Percentiles rank a stretch among this genome's conserved stretches.
phyloP scores from a whole-genome alignment of 2,113 vertebrate species.

The Scatophagus argus region DNA sequence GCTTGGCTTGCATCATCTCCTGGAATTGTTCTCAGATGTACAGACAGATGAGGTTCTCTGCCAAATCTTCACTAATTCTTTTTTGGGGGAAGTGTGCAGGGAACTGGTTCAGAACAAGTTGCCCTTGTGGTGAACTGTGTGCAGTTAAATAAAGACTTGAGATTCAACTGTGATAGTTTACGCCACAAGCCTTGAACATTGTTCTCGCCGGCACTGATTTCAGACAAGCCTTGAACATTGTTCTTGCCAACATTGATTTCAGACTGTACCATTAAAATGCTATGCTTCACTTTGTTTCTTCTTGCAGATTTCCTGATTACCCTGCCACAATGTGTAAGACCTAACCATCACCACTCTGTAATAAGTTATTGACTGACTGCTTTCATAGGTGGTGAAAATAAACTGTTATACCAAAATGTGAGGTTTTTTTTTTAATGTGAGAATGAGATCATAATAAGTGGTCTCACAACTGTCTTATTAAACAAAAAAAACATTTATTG shows the following conservation, averaged over 20 bases:
- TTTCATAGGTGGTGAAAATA: slow-evolving; percentile 90
- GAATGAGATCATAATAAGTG: not conserved
- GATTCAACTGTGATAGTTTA: slow-evolving; percentile 54
- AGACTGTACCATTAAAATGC: slow-evolving; percentile 25
- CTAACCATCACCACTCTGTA: slow-evolving; percentile 77
- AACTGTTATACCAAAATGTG: slow-evolving; percentile 85
- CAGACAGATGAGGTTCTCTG: slow-evolving; percentile 62
- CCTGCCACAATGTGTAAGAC: slow-evolving; percentile 84
- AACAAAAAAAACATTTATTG: slow-evolving; percentile 69
- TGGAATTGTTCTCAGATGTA: slow-evolving; percentile 63
- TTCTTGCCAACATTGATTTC: slow-evolving; percentile 29
- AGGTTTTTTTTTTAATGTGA: slow-evolving; percentile 65
- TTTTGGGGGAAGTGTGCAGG: slow-evolving; percentile 45
- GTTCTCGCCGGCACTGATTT: slow-evolving; percentile 27
- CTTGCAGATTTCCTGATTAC: slow-evolving; percentile 53
- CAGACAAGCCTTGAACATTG: slow-evolving; percentile 37
- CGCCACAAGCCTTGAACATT: slow-evolving; percentile 43
- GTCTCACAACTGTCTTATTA: not conserved
- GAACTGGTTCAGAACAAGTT: slow-evolving; percentile 33
- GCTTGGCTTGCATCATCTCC: slow-evolving; percentile 67
- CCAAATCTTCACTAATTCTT: slow-evolving; percentile 67
- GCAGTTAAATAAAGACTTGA: slow-evolving; percentile 67
- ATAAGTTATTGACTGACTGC: slow-evolving; percentile 89
- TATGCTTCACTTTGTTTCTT: slow-evolving; percentile 54
- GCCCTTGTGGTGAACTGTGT: slow-evolving; percentile 57